Evolutionary conservation across 2,888 invertebrate genomes (phyloP), one percentile per base, ranked within the genome.

Genomic region (Elegia similella): DNA sequence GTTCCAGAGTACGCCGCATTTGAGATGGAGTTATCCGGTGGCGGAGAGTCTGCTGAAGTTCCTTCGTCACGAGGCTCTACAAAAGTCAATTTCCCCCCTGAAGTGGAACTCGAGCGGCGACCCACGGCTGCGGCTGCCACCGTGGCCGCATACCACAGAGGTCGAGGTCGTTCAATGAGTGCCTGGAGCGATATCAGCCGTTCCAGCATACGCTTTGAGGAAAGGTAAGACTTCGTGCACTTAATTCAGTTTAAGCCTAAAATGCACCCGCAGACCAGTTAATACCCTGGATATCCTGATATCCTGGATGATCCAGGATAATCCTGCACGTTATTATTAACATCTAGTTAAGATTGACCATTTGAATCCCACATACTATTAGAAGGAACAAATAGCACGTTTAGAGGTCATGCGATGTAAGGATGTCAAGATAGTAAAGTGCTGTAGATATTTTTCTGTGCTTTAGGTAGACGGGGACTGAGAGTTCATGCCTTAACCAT

Each of bases 161-260:
- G 89, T 62, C 93, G 87, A 79, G 96, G 94, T 1, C 92, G 95
- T 42, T 96, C 96, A 65, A 95, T 96, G 95, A 96, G 96, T 75
- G 96, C 96, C 42, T 96, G 96, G 96, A 96, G 96, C 74, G 96
- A 96, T 76, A 94, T 96, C 78, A 96, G 96, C 73, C 93, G 96
- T 58, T 96, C 96, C 67, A 96, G 96, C 79, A 95, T 96, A 92
- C 94, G 95, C 72, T 93, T 96, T 74, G 95, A 95, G 67, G 95
- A 95, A 81, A 95, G 95, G 95, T 95, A 54, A 80, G 85, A 82
- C 16, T 16, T 48, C 48, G 29, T 23, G 23, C 23, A 23, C 23
- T 23, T 23, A 3, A 23, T 23, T 23, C 23, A 23, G n/a, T 23
- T 23, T 23, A 5, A 23, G 23, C 23, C 23, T 23, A 23, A 23